Percentiles rank a stretch among this genome's conserved stretches.
phyloP scores from a whole-genome alignment of 2,113 vertebrate genomes.

The Gopherus evgoodei region DNA sequence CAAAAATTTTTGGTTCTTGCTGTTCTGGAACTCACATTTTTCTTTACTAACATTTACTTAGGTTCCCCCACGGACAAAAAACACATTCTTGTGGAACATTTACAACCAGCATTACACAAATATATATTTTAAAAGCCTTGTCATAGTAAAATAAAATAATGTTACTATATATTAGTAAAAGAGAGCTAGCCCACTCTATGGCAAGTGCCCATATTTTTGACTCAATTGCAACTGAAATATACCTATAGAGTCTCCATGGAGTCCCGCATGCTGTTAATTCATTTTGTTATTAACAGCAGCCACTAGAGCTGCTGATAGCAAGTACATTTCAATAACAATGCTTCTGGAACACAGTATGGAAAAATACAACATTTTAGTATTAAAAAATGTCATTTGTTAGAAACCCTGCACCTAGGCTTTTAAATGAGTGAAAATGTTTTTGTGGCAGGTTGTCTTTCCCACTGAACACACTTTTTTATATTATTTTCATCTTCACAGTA shows the following conservation, averaged over 20 bases:
- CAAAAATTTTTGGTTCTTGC: neutral
- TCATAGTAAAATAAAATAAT: neutral
- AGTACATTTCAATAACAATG: neutral
- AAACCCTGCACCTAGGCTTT: constrained; percentile 20
- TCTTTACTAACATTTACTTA: neutral
- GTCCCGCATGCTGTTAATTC: constrained; percentile 24
- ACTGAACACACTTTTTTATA: neutral
- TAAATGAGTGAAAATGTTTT: constrained; percentile 16
- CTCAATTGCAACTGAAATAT: neutral
- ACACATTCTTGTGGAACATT: neutral
- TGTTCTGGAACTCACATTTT: neutral
- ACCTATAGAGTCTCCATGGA: neutral
- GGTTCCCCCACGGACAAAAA: neutral
- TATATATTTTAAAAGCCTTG: neutral
- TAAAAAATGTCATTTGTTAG: constrained; percentile 1
- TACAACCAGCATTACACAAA: neutral
- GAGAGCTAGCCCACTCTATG: neutral
- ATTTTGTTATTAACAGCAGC: constrained; percentile 38
- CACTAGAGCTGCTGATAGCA: neutral
- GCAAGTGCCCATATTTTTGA: neutral
- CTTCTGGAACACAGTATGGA: neutral
- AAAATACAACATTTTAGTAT: neutral
- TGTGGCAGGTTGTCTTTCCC: constrained; percentile 9
- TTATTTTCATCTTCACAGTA: constrained; percentile 55
- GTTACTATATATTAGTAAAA: neutral